Base-by-base conservation (phyloP, 2,113 vertebrate genomes). In the Theristicus caerulescens region DNA sequence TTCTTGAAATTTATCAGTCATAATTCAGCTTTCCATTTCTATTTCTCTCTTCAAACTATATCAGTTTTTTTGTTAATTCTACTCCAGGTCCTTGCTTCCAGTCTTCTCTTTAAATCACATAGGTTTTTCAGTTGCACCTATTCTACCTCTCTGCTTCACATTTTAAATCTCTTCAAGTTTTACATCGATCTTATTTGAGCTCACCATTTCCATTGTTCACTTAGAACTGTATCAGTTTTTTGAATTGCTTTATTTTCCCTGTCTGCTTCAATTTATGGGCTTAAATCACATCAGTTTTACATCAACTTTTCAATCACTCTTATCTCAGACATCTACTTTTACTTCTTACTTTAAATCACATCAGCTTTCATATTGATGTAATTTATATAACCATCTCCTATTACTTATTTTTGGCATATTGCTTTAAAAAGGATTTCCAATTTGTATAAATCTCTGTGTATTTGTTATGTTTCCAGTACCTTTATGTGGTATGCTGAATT, bases 281-380 rank as follows among this genome's bases (percentile, higher is more conserved):
- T 86, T 89, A 94, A 93, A 94, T 97, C 44, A 47, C 78, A 95
- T 85, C 65, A 82, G 47, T 87, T 96, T 95, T 93, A 74, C 49
- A 91, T 93, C 58, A 97, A 65, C 20, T 91, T 93, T 95, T 97
- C 89, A 92, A 93, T 95, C 85, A 92, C 29, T 92, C 71, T 80
- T 87, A 81, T 80, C 54, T 86, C 55, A 87, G 62, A 71, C 62
- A 82, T 87, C 66, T 95, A 65, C 85, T 96, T 95, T 94, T 94
- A 59, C 40, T 69, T 81, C 85, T 96, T 86, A 58, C 44, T 96
- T 96, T 94, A 95, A 95, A 93, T 91, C 70, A 78, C 52, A 95
- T 85, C 44, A 88, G 21, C 36, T 87, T 92, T 91, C 25, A 66
- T 85, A 86, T 8, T 74, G 51, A 82, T 54, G 32, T 62, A 92